Evolutionary conservation across 2,888 invertebrate genomes (phyloP).

Genomic region (Rhogogaster chlorosoma): DNA sequence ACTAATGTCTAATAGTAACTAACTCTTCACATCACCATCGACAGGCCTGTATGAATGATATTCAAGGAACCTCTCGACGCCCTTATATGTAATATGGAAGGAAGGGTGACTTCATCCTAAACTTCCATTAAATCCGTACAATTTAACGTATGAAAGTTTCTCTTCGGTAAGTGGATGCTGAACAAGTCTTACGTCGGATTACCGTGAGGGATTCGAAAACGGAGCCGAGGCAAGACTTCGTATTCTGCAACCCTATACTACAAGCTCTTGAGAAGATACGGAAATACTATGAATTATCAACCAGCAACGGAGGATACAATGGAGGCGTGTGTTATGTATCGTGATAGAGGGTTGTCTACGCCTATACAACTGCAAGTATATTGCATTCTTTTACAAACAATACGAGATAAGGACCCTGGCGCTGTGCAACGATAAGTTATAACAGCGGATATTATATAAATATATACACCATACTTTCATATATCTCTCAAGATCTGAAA

Average conservation of each 20-base stretch:
- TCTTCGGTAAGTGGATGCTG: neutral
- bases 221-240: neutral
- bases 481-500: neutral
- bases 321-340: neutral
- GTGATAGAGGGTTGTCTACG: neutral
- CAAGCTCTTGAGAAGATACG: conserved; percentile 16
- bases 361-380: neutral
- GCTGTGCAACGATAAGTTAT: neutral
- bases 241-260: neutral
- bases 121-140: neutral
- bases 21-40: neutral
- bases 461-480: conserved; percentile 12
- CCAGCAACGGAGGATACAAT: neutral
- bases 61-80: neutral
- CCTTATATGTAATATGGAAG: neutral
- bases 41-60: neutral
- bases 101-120: neutral
- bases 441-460: neutral
- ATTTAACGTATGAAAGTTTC: conserved; percentile 16
- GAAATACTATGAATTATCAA: conserved; percentile 22
- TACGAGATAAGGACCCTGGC: neutral
- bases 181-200: conserved; percentile 27
- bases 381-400: neutral
- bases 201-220: conserved; percentile 12
- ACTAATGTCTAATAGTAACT: too few relatives aligned